phyloP scores from a whole-genome alignment of 2,888 invertebrate species.

The Desoria tigrina region DNA sequence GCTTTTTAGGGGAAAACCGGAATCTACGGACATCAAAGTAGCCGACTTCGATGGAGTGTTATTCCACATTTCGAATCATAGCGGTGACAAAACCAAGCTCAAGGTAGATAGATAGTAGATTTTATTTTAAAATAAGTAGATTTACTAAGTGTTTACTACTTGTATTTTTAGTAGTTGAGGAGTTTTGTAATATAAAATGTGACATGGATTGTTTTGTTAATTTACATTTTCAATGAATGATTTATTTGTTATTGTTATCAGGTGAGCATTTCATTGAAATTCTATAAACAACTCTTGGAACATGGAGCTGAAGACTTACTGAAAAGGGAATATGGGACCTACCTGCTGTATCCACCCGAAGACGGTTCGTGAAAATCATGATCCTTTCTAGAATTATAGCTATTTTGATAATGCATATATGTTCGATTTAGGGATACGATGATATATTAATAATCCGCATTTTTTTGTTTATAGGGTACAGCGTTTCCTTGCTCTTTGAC shows the following conservation, averaged over 20 bases:
- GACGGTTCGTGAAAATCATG: conserved; percentile 68
- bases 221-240: too few species aligned
- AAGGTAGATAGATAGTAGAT: conserved; percentile 69
- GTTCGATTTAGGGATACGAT: neutral
- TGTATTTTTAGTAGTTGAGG: neutral
- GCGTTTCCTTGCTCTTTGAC: conserved; percentile 89
- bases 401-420: too few species aligned
- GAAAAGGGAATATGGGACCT: conserved; percentile 83
- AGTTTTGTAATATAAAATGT: neutral
- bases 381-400: too few species aligned
- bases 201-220: neutral
- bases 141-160: conserved; percentile 8
- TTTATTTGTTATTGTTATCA: too few species aligned
- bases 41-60: conserved; percentile 99
- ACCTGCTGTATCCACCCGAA: conserved; percentile 77
- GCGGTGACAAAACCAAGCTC: conserved; percentile 95
- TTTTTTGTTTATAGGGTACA: conserved; percentile 70
- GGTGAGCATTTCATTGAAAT: conserved; percentile 98
- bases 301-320: conserved; percentile 97
- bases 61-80: conserved; percentile 96
- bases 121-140: too few species aligned
- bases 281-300: conserved; percentile 96
- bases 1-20: conserved; percentile 78
- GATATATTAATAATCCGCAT: conserved; percentile 1
- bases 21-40: conserved; percentile 89